Conservation (phyloP, 1,140 invertebrate genomes). For the Pachypsylla venusta region DNA sequence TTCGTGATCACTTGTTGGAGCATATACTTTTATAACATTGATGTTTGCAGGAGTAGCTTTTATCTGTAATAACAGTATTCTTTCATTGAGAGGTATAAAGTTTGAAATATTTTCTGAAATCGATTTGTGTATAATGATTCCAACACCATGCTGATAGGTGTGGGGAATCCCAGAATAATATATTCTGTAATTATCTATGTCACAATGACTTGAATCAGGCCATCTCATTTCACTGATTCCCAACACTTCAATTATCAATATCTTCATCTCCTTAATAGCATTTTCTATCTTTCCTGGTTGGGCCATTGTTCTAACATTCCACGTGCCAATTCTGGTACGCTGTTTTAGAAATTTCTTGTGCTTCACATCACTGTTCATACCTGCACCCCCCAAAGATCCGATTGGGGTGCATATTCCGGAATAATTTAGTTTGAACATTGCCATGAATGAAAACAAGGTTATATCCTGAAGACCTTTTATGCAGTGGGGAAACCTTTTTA, state of each 20-base stretch:
- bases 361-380: no score
- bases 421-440: no score
- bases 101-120: background rate
- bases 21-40: background rate
- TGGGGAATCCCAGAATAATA: slow-evolving; percentile 15
- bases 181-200: slow-evolving; percentile 12
- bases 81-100: background rate
- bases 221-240: slow-evolving; percentile 5
- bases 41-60: background rate
- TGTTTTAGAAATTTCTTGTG: no score
- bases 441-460: no score
- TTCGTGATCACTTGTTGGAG: background rate
- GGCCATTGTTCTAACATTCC: slow-evolving; percentile 16
- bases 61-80: background rate
- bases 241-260: background rate
- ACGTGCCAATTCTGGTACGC: slow-evolving; percentile 12
- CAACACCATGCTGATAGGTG: slow-evolving; percentile 12
- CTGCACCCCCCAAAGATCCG: no score
- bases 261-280: slow-evolving; percentile 7
- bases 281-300: slow-evolving; percentile 11
- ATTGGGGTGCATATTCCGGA: no score
- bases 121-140: background rate
- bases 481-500: no score
- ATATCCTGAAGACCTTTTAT: no score
- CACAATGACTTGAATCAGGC: background rate